A percentile compares a stretch with the other conserved stretches of the same genome.
Evolutionary conservation across 2,113 vertebrate species (phyloP).

Genomic region (Cololabis saira): DNA sequence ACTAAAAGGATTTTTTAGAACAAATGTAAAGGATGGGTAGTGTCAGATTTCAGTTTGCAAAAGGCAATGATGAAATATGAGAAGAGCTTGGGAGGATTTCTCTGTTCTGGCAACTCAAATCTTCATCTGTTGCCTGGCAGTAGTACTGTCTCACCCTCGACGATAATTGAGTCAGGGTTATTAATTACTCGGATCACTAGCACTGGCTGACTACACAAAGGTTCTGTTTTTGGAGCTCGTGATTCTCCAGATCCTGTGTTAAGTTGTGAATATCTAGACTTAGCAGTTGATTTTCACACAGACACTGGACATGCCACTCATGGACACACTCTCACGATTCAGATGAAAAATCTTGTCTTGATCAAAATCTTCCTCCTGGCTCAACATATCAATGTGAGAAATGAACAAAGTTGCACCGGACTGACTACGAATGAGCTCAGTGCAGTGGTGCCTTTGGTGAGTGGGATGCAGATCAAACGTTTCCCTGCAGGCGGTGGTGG

Average conservation of each 20-base stretch:
- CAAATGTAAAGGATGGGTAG: too few relatives aligned
- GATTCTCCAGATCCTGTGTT: neutral
- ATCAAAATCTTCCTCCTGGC: neutral
- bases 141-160: neutral
- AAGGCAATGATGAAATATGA: too few relatives aligned
- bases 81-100: neutral
- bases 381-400: neutral
- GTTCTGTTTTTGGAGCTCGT: neutral
- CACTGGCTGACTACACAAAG: neutral
- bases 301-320: neutral
- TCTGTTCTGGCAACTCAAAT: neutral
- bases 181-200: neutral
- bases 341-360: neutral
- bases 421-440: conserved; percentile 5
- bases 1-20: too few relatives aligned
- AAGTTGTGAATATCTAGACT: neutral
- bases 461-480: conserved; percentile 7
- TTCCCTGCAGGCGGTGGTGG: conserved; percentile 15
- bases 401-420: conserved; percentile 7
- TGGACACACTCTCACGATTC: neutral
- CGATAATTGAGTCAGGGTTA: too few relatives aligned
- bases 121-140: neutral
- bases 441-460: conserved; percentile 14
- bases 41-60: too few relatives aligned
- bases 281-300: neutral